Percentiles rank a stretch among this genome's conserved stretches.
Conservation (phyloP, 1,140 invertebrate species). For the Oryctes rhinoceros region DNA sequence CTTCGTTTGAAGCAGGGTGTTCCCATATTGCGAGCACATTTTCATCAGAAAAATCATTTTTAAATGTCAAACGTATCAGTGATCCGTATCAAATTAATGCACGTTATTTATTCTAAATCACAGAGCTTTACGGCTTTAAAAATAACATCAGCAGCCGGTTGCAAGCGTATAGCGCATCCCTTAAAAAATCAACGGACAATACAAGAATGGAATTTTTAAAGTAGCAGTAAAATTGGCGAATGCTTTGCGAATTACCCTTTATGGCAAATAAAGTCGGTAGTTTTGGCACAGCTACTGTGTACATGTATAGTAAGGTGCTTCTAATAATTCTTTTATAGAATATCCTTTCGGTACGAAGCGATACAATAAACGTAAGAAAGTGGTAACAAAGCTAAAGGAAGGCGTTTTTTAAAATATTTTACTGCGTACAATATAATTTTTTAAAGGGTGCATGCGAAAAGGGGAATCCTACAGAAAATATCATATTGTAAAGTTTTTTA, state of each 20-base stretch:
- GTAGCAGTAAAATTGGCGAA: conserved; percentile 12
- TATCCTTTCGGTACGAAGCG: neutral
- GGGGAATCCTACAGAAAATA: neutral
- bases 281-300: neutral
- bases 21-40: neutral
- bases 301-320: neutral
- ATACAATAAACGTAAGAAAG: conserved; percentile 10
- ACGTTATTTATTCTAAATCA: too few relatives aligned
- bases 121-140: too few relatives aligned
- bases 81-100: neutral
- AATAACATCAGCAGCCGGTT: too few relatives aligned
- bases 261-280: neutral
- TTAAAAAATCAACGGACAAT: too few relatives aligned
- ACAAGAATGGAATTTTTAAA: neutral
- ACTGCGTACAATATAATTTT: neutral
- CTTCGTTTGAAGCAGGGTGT: neutral
- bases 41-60: neutral
- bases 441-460: conserved; percentile 12
- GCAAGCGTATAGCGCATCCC: too few relatives aligned
- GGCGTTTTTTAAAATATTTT: conserved; percentile 14
- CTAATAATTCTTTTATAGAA: conserved; percentile 4
- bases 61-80: neutral
- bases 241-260: conserved; percentile 1
- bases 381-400: neutral
- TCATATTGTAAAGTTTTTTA: conserved; percentile 21